A percentile compares a stretch with the other conserved stretches of the same genome.
These are phyloP conservation scores for Moxostoma hubbsi DNA, from an alignment of 2,797 vertebrate species.

Conservation along the genomic window DNA sequence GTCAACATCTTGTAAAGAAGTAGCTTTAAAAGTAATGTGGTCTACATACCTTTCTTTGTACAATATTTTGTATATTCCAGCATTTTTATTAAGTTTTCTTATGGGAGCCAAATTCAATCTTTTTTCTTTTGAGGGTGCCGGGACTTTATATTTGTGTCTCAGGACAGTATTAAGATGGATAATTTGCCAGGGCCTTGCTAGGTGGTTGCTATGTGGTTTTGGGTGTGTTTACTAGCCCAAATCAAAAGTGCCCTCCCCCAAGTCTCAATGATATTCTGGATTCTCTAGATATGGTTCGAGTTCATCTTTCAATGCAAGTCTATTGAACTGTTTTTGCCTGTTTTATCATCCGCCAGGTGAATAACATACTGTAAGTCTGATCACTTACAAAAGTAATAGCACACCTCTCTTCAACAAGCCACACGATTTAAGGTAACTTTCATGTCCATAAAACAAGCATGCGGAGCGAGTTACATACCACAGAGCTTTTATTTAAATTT, in stretches of 20 bases:
- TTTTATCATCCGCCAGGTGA: neutral
- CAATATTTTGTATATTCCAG: conserved; percentile 4
- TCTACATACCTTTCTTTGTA: neutral
- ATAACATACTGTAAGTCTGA: no score
- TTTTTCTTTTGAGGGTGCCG: neutral
- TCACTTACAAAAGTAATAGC: no score
- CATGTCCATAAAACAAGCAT: no score
- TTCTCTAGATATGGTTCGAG: neutral
- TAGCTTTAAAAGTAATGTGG: neutral
- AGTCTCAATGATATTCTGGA: neutral
- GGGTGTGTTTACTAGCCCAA: no score
- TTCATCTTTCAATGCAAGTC: neutral
- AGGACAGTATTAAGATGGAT: neutral
- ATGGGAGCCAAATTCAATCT: conserved; percentile 22
- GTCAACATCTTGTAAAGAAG: no score
- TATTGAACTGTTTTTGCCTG: neutral
- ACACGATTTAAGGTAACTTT: no score
- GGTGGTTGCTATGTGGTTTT: neutral
- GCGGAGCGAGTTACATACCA: neutral
- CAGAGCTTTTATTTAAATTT: no score
- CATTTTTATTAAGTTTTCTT: conserved; percentile 10
- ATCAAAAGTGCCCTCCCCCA: no score
- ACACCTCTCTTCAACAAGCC: no score
- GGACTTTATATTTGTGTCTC: neutral
- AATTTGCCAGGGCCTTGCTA: neutral